phyloP scores from a whole-genome alignment of 2,888 invertebrate genomes.

The Eupithecia insigniata region DNA sequence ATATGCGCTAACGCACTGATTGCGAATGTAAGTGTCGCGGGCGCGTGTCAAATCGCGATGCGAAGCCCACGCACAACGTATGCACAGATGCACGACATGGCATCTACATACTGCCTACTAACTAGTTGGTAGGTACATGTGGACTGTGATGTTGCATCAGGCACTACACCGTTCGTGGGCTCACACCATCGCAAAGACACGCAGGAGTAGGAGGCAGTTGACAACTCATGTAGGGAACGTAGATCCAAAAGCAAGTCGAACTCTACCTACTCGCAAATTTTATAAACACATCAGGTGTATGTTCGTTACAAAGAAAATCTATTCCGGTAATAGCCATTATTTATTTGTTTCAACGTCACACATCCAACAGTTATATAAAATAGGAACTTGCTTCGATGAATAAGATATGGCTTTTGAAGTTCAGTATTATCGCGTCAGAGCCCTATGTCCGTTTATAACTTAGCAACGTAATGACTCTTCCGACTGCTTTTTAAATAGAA shows the following conservation, averaged over 20 bases:
- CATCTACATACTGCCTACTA: conserved; percentile 22
- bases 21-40: conserved; percentile 72
- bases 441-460: not conserved
- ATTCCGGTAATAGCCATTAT: not conserved
- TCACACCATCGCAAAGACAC: conserved; percentile 14
- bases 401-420: conserved; percentile 4
- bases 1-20: conserved; percentile 60
- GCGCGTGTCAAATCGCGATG: conserved; percentile 74
- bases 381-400: conserved; percentile 5
- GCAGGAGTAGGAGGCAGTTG: not conserved
- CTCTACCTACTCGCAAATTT: not conserved
- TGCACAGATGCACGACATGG: conserved; percentile 37
- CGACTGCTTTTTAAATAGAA: not conserved
- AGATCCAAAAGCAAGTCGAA: not conserved
- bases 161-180: conserved; percentile 22
- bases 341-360: not conserved
- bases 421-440: not conserved
- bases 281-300: not conserved
- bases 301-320: not conserved
- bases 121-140: conserved; percentile 29
- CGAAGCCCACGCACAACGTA: conserved; percentile 59
- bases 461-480: not conserved
- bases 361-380: not conserved
- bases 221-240: not conserved
- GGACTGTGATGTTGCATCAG: conserved; percentile 35